phyloP scores from a whole-genome alignment of 2,113 vertebrate genomes.

The Neolamprologus devosi region DNA sequence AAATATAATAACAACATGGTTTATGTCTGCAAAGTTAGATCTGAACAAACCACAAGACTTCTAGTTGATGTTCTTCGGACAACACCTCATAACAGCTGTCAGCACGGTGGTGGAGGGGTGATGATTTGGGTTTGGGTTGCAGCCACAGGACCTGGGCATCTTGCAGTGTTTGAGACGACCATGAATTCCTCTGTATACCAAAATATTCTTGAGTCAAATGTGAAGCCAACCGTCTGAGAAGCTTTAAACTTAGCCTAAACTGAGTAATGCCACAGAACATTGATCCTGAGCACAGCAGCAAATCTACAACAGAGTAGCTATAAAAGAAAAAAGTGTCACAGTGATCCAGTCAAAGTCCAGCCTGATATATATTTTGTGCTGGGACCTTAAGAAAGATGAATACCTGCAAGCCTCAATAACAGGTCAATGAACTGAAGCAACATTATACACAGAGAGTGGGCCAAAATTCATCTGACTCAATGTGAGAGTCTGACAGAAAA shows the following conservation, averaged over 20 bases:
- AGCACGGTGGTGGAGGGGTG: not conserved
- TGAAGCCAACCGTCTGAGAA: not conserved
- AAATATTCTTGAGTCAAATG: not conserved
- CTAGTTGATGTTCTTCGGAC: not conserved
- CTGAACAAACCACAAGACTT: not conserved
- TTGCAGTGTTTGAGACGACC: not conserved
- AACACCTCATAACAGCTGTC: not conserved
- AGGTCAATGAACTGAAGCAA: not conserved
- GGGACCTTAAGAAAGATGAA: not conserved
- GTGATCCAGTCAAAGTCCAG: rapidly evolving
- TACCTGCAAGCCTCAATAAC: not conserved
- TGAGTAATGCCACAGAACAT: not conserved
- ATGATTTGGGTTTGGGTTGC: not conserved
- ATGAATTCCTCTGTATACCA: not conserved
- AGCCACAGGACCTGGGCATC: not conserved
- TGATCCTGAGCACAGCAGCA: not conserved
- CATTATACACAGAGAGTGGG: not conserved
- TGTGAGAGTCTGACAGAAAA: not conserved
- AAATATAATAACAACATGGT: not conserved
- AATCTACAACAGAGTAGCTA: not conserved
- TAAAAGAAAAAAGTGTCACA: not conserved
- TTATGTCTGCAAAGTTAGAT: not conserved
- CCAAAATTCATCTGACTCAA: rapidly evolving
- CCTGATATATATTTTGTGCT: not conserved
- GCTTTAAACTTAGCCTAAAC: not conserved